A percentile compares a stretch with the other conserved stretches of the same genome.
phyloP scores from a whole-genome alignment of 2,888 invertebrate species.

The Habrosyne pyritoides region DNA sequence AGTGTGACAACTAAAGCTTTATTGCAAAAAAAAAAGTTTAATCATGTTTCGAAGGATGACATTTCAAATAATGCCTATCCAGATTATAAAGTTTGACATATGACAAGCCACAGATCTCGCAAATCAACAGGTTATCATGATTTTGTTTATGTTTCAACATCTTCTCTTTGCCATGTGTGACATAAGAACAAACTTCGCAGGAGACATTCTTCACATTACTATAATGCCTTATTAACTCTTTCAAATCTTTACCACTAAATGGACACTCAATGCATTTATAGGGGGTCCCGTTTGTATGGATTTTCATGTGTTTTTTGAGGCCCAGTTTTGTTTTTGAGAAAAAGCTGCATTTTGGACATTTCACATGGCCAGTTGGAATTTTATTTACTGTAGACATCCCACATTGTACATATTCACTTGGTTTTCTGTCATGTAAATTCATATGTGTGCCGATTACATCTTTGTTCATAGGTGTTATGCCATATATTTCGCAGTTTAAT shows the following conservation, averaged over 20 bases:
- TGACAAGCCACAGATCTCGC: background rate
- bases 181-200: slow-evolving; percentile 10
- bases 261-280: slow-evolving; percentile 25
- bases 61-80: background rate
- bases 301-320: slow-evolving; percentile 23
- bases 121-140: background rate
- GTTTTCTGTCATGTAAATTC: background rate
- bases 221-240: slow-evolving; percentile 23
- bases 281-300: slow-evolving; percentile 18
- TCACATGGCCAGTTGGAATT: background rate
- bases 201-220: background rate
- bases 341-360: slow-evolving; percentile 25
- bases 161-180: slow-evolving; percentile 9
- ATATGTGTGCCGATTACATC: background rate
- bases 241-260: slow-evolving; percentile 16
- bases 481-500: background rate
- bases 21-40: background rate
- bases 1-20: too few species aligned
- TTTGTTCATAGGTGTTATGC: background rate
- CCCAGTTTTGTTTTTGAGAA: slow-evolving; percentile 15
- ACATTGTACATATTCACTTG: background rate
- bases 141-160: slow-evolving; percentile 5
- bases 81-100: background rate
- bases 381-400: background rate
- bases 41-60: background rate